phyloP scores from a whole-genome alignment of 2,888 invertebrate genomes.

The Andrena minutula region DNA sequence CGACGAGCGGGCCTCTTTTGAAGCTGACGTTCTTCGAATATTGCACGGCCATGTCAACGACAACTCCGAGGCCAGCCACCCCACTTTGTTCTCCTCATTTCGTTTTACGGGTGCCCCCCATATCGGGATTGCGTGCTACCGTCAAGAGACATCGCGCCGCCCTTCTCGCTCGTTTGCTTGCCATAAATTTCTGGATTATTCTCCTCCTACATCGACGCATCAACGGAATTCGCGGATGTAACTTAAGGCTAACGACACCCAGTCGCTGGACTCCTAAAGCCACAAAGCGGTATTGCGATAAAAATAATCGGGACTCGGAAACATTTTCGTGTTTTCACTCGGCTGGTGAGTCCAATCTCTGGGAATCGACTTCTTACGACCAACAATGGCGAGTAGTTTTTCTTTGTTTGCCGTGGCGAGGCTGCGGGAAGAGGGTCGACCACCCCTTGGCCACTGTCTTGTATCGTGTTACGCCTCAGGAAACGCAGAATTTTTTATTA shows the following conservation, averaged over 20 bases:
- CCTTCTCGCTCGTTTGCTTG: constrained; percentile 12
- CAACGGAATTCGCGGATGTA: constrained; percentile 42
- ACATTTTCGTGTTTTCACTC: background rate
- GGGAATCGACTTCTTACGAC: constrained; percentile 32
- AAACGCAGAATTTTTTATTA: constrained; percentile 35
- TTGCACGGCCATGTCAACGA: constrained; percentile 48
- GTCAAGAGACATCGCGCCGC: constrained; percentile 40
- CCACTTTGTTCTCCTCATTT: constrained; percentile 57
- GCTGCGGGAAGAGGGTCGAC: background rate
- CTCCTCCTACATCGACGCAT: constrained; percentile 9
- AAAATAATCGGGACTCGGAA: constrained; percentile 38
- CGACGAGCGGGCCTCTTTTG: constrained; percentile 40
- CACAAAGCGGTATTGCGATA: constrained; percentile 9
- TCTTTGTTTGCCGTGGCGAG: background rate
- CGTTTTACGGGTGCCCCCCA: constrained; percentile 48
- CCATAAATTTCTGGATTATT: constrained; percentile 55
- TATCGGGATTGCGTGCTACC: constrained; percentile 52
- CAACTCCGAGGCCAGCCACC: constrained; percentile 41
- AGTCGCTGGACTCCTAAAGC: constrained; percentile 41
- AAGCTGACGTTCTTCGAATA: constrained; percentile 61
- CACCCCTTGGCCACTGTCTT: background rate
- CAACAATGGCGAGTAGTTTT: constrained; percentile 34
- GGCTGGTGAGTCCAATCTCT: constrained; percentile 23
- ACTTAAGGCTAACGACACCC: constrained; percentile 19
- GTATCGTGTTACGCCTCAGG: background rate